Evolutionary conservation across 1,140 invertebrate species (phyloP).

Genomic region (Conus ventricosus): DNA sequence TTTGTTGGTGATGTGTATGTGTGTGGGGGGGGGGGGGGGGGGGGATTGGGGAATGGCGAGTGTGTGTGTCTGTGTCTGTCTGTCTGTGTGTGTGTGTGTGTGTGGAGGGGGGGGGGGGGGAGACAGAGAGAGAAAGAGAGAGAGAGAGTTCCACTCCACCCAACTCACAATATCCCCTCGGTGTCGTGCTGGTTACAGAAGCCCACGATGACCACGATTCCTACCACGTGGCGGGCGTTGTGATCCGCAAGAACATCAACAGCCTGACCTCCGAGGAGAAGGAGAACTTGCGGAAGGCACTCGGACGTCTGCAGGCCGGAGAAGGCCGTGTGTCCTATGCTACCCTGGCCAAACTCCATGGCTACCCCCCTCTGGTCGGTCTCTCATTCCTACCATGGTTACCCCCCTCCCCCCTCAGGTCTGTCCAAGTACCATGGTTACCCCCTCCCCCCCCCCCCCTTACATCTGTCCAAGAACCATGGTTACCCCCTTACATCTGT

Average conservation of each 20-base stretch:
- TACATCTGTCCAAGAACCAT: no score
- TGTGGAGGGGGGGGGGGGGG: no score
- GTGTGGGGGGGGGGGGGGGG: no score
- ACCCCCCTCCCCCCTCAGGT: neutral
- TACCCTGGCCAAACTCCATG: constrained; percentile 31
- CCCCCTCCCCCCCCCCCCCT: no score
- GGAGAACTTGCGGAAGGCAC: constrained; percentile 37
- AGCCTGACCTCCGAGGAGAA: constrained; percentile 38
- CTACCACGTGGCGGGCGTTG: constrained; percentile 31
- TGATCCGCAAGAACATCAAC: constrained; percentile 49
- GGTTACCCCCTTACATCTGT: no score
- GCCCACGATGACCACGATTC: constrained; percentile 4
- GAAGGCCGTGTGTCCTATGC: constrained; percentile 32
- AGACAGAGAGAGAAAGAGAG: no score
- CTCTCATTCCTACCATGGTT: neutral
- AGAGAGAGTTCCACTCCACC: no score
- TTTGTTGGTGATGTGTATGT: no score
- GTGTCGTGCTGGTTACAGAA: neutral
- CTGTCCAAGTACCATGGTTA: constrained; percentile 13
- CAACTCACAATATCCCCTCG: neutral
- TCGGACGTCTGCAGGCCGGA: constrained; percentile 30
- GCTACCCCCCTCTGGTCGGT: constrained; percentile 18
- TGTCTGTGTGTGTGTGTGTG: neutral
- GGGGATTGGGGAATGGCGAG: no score
- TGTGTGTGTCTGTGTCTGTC: no score